Evolutionary conservation across 2,113 vertebrate genomes (phyloP).

Genomic region (Xiphophorus maculatus): DNA sequence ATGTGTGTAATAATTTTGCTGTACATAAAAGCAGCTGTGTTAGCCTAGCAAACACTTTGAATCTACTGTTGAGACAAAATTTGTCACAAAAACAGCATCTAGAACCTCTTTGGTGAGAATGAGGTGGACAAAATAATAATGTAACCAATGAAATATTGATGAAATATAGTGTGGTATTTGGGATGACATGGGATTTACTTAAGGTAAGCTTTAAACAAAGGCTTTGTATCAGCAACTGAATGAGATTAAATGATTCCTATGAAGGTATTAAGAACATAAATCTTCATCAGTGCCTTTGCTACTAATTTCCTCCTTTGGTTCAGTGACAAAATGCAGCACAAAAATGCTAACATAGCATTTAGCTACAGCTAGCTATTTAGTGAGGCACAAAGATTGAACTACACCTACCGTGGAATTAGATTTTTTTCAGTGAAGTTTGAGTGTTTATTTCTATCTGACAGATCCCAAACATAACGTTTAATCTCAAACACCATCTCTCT

Average conservation of each 20-base stretch:
- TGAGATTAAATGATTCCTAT: neutral
- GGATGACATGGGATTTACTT: neutral
- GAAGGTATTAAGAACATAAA: neutral
- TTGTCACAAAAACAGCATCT: too few relatives aligned
- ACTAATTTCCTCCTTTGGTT: slow-evolving; percentile 56
- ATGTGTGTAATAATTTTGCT: too few relatives aligned
- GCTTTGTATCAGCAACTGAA: neutral
- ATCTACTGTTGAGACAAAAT: too few relatives aligned
- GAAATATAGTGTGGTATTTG: neutral
- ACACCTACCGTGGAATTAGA: slow-evolving; percentile 5
- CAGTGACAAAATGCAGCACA: slow-evolving; percentile 55
- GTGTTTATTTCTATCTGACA: slow-evolving; percentile 17
- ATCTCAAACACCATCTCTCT: neutral
- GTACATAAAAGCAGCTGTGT: too few relatives aligned
- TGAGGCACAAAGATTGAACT: slow-evolving; percentile 8
- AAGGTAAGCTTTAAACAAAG: neutral
- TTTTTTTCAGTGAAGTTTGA: slow-evolving; percentile 3
- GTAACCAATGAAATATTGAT: too few relatives aligned
- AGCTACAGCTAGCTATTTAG: slow-evolving; percentile 38
- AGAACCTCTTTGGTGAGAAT: too few relatives aligned
- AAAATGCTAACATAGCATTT: slow-evolving; percentile 39
- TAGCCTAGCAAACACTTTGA: too few relatives aligned
- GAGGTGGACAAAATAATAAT: too few relatives aligned
- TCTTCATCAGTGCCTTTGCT: neutral
- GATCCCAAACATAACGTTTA: slow-evolving; percentile 9